Conservation (phyloP, 2,888 invertebrate species). For the Tanypteryx hageni region DNA sequence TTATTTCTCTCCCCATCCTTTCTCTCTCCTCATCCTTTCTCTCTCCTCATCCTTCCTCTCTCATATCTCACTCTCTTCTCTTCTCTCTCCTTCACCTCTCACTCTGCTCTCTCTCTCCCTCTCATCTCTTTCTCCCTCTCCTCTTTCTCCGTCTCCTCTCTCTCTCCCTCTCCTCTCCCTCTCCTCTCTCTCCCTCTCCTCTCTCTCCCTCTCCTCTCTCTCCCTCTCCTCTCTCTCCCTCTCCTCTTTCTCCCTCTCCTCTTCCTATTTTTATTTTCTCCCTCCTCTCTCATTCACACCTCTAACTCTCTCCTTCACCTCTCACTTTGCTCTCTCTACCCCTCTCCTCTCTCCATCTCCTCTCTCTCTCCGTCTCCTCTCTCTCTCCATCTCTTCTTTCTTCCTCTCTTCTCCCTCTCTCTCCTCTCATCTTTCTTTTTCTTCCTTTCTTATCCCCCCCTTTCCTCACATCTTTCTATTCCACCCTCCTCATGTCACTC, state of each 20-base stretch:
- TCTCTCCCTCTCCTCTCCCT: background rate
- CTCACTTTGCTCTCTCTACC: background rate
- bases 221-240: background rate
- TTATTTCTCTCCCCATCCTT: background rate
- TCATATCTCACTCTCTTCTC: background rate
- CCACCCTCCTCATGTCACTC: too few species aligned
- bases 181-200: background rate
- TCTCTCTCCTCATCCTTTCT: background rate
- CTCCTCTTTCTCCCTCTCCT: background rate
- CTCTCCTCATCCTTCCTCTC: background rate
- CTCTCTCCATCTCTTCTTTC: background rate
- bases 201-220: background rate
- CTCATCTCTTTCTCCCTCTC: background rate
- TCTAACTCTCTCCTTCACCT: background rate
- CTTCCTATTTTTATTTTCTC: background rate
- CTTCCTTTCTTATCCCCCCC: background rate
- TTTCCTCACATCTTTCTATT: background rate
- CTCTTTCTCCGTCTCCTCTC: background rate
- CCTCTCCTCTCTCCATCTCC: background rate
- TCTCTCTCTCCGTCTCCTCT: background rate
- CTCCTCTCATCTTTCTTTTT: background rate
- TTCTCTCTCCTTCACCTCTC: background rate
- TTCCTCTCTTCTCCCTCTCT: background rate
- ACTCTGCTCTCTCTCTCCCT: background rate
- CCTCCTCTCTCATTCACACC: background rate